A percentile compares a stretch with the other conserved stretches of the same genome.
Evolutionary conservation across 2,888 invertebrate species (phyloP).

Genomic region (Chrysodeixis includens): DNA sequence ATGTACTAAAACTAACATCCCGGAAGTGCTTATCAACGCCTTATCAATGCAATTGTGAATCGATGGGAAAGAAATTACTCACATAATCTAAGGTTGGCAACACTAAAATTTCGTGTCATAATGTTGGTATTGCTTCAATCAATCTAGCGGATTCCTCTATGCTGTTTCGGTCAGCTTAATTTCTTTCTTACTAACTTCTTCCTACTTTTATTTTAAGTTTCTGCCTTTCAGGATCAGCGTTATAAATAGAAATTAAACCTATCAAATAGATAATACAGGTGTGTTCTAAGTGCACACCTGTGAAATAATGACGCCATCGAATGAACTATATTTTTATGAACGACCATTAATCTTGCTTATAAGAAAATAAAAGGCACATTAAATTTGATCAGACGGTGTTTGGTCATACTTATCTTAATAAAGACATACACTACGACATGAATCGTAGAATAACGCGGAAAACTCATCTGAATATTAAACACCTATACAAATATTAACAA

Average conservation of each 20-base stretch:
- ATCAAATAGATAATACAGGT: too few relatives aligned
- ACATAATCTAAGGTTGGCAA: background rate
- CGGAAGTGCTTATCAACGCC: constrained; percentile 46
- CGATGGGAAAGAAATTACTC: constrained; percentile 19
- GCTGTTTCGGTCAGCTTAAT: background rate
- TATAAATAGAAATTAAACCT: too few relatives aligned
- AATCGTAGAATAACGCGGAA: background rate
- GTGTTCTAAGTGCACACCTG: too few relatives aligned
- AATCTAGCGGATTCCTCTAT: background rate
- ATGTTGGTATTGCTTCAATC: background rate
- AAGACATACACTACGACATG: background rate
- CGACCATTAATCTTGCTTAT: background rate
- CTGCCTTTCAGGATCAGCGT: too few relatives aligned
- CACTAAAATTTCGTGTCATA: background rate
- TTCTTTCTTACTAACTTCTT: too few relatives aligned
- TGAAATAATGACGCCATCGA: too few relatives aligned
- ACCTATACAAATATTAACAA: background rate
- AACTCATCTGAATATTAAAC: background rate
- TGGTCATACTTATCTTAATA: too few relatives aligned
- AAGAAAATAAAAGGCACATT: background rate
- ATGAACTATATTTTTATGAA: too few relatives aligned
- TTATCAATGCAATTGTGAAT: constrained; percentile 43
- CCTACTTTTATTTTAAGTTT: too few relatives aligned
- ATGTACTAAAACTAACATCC: constrained; percentile 10
- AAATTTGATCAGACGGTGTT: background rate